phyloP scores from a whole-genome alignment of 1,140 invertebrate species.

The Wiebesia pumilae region DNA sequence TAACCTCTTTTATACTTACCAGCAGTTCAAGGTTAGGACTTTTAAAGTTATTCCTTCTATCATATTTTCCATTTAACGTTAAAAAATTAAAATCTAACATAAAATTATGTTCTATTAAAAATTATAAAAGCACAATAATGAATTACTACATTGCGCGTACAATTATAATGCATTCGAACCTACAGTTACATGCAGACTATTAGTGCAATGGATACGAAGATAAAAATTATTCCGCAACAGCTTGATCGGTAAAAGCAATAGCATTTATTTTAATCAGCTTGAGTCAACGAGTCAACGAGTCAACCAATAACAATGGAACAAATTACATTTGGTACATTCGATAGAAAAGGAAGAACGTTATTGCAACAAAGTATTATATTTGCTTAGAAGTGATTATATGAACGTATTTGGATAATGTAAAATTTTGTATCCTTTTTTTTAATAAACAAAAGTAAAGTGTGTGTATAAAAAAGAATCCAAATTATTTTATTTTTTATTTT shows the following conservation, averaged over 20 bases:
- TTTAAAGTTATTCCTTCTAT: constrained; percentile 61
- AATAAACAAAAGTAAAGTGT: not conserved
- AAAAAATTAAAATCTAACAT: not conserved
- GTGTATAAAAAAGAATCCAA: not conserved
- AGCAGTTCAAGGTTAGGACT: constrained; percentile 78
- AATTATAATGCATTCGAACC: not conserved
- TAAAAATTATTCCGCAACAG: not conserved
- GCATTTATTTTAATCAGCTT: not conserved
- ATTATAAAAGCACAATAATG: not conserved
- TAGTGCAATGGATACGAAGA: not conserved
- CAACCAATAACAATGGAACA: not conserved
- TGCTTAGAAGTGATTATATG: too few relatives aligned
- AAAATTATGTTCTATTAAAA: constrained; percentile 8
- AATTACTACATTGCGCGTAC: not conserved
- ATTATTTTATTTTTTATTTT: not conserved
- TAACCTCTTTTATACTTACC: constrained; percentile 70
- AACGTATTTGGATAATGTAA: too few relatives aligned
- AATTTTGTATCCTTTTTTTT: not conserved
- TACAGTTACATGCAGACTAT: not conserved
- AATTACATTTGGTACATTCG: not conserved
- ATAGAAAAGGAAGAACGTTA: too few relatives aligned
- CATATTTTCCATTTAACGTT: constrained; percentile 52
- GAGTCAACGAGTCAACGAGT: not conserved
- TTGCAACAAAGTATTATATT: too few relatives aligned
- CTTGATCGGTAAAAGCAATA: constrained; percentile 31